Evolutionary conservation across 2,113 vertebrate species (phyloP), one percentile per base, ranked within the genome.

Genomic region (Trogon surrucura): DNA sequence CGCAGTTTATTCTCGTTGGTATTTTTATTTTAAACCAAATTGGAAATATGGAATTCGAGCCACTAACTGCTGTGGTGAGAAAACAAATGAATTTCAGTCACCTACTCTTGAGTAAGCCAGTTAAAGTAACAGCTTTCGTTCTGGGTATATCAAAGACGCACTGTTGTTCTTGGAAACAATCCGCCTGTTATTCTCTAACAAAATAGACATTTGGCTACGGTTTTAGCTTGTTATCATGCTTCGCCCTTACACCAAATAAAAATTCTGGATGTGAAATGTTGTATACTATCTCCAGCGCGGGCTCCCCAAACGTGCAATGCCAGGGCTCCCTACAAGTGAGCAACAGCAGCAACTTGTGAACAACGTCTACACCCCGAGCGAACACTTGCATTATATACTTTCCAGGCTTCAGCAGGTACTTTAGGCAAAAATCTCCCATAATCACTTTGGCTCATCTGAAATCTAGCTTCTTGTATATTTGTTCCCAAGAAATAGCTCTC

Each of bases 101-200:
- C 92, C 92, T 96, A 94, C 51, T 61, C 85, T 81, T 66, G 75
- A 89, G 89, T 89, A 92, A 96, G 80, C 88, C 93, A 62, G 83
- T 97, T 96, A 95, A 95, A 97, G 89, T 69, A 85, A 97, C 80
- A 85, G 96, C 84, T 95, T 96, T 93, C 84, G 36, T 89, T 94
- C 85, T 94, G 96, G 74, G 54, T 92, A 88, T 96, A 83, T 95
- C 94, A 96, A 96, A 94, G 91, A 91, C 65, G 85, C 93, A 91
- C 90, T 96, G 96, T 97, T 97, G 74, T 96, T 72, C 92, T 97
- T 96, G 92, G 95, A 96, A 94, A 94, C 95, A 96, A 96, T 97
- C 96, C 89, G 83, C 80, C 90, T 71, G 83, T 77, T 92, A 92
- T 94, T 95, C 91, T 97, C 95, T 95, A 97, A 80, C 94, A 91